Evolutionary conservation across 2,888 invertebrate species (phyloP).

Genomic region (Sepioteuthis lessoniana): DNA sequence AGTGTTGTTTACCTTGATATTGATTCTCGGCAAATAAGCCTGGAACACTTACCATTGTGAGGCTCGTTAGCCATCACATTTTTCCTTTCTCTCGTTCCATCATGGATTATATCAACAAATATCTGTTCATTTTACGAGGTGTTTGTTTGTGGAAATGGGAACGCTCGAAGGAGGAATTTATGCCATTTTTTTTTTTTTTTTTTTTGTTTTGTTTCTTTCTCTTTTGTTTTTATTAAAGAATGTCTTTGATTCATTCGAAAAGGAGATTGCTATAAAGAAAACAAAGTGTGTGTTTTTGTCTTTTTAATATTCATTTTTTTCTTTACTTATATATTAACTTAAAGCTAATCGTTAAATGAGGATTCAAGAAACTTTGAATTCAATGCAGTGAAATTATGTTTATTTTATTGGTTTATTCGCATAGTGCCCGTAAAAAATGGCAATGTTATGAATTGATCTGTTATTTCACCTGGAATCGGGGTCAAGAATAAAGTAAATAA

Average conservation of each 20-base stretch:
- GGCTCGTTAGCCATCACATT: neutral
- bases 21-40: neutral
- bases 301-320: no score
- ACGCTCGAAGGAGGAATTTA: neutral
- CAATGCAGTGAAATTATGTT: no score
- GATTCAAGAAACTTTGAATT: no score
- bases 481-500: no score
- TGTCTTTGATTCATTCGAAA: neutral
- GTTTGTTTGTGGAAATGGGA: neutral
- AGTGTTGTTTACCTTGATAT: neutral
- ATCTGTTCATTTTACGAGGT: neutral
- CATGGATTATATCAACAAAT: neutral
- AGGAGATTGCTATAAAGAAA: no score
- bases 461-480: no score
- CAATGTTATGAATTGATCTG: no score
- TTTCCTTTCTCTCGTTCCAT: neutral
- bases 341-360: no score
- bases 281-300: no score
- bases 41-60: slow-evolving; percentile 8
- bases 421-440: no score
- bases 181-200: neutral
- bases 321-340: no score
- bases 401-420: no score
- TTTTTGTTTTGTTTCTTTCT: neutral
- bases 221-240: neutral